Evolutionary conservation across 2,113 vertebrate species (phyloP).

Genomic region (Acanthochromis polyacanthus): DNA sequence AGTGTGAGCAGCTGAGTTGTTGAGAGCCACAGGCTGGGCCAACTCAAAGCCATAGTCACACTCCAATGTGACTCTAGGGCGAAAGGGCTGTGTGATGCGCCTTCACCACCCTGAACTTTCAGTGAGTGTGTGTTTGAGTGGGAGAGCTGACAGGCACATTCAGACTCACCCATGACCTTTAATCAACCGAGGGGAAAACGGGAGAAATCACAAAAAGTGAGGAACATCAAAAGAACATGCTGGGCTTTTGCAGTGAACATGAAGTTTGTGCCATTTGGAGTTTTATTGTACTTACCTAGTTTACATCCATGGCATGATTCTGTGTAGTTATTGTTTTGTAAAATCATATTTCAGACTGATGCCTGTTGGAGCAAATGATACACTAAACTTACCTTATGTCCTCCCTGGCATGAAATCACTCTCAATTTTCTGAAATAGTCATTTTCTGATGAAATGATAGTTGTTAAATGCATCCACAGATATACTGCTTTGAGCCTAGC

Average conservation of each 20-base stretch:
- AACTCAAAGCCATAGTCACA: constrained; percentile 54
- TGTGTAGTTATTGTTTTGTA: no score
- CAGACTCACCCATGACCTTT: constrained; percentile 68
- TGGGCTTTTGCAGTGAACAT: constrained; percentile 36
- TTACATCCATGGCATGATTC: not conserved
- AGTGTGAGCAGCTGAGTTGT: constrained; percentile 38
- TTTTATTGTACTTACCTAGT: not conserved
- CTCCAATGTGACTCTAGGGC: constrained; percentile 48
- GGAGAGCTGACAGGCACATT: constrained; percentile 57
- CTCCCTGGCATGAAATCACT: not conserved
- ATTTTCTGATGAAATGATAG: not conserved
- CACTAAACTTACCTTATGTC: not conserved
- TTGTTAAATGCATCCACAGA: no score
- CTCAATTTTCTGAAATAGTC: not conserved
- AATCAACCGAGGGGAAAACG: constrained; percentile 20
- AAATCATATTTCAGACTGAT: not conserved
- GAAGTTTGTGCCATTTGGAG: constrained; percentile 12
- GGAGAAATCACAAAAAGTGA: constrained; percentile 34
- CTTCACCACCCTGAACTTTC: constrained; percentile 21
- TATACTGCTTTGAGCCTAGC: no score
- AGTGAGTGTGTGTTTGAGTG: constrained; percentile 10
- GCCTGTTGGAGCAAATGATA: not conserved
- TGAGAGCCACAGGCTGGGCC: constrained; percentile 45
- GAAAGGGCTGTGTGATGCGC: constrained; percentile 17
- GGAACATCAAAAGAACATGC: constrained; percentile 50